A percentile compares a stretch with the other conserved stretches of the same genome.
These are phyloP conservation scores for Tineola bisselliella DNA, from an alignment of 2,888 invertebrate species.

Conservation along the genomic window DNA sequence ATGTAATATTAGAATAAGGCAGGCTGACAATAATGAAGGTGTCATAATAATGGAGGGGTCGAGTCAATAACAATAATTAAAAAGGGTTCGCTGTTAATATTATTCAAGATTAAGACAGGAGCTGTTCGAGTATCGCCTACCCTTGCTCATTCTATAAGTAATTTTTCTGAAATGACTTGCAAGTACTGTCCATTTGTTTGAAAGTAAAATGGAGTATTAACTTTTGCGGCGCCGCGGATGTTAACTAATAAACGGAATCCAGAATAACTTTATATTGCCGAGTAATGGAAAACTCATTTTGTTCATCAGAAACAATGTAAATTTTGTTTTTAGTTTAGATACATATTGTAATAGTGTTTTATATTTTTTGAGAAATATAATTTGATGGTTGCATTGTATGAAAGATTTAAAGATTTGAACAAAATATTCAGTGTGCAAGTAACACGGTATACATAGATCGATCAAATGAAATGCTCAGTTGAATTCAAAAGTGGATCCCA, in stretches of 20 bases:
- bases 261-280: slow-evolving; percentile 10
- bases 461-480: slow-evolving; percentile 5
- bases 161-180: slow-evolving; percentile 51
- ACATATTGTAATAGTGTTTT: neutral
- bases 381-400: too few species aligned
- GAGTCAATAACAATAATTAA: slow-evolving; percentile 11
- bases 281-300: slow-evolving; percentile 3
- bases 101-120: slow-evolving; percentile 5
- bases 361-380: too few species aligned
- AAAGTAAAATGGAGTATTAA: slow-evolving; percentile 36
- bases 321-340: slow-evolving; percentile 1
- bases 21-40: neutral
- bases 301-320: slow-evolving; percentile 1
- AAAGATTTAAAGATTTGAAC: too few species aligned
- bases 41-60: neutral
- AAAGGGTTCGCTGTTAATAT: slow-evolving; percentile 7
- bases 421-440: neutral
- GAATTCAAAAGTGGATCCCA: slow-evolving; percentile 1
- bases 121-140: neutral
- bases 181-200: slow-evolving; percentile 36
- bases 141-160: neutral
- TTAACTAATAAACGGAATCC: slow-evolving; percentile 13
- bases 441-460: neutral
- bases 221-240: slow-evolving; percentile 19
- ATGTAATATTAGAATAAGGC: neutral